Evolutionary conservation across 2,113 vertebrate genomes (phyloP).

Genomic region (Glaucomys volans): DNA sequence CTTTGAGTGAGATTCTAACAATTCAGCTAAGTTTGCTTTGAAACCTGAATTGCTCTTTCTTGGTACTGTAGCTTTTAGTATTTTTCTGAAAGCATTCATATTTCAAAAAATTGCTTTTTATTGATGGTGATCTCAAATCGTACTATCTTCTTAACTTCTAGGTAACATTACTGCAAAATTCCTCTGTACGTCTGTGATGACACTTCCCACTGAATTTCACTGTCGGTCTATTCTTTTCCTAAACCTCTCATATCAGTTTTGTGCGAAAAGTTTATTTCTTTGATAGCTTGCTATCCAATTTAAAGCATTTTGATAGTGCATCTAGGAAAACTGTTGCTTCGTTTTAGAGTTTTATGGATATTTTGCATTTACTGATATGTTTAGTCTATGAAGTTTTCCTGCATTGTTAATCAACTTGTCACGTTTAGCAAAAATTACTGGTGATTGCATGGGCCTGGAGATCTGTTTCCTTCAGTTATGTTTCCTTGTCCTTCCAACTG

Average conservation of each 20-base stretch:
- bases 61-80: background rate
- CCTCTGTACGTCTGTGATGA: background rate
- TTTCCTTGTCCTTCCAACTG: background rate
- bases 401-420: background rate
- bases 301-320: background rate
- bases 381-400: background rate
- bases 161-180: constrained; percentile 7
- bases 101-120: background rate
- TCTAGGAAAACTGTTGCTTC: background rate
- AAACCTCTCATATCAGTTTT: background rate
- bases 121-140: constrained; percentile 42
- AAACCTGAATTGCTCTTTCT: background rate
- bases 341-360: background rate
- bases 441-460: background rate
- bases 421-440: background rate
- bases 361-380: background rate
- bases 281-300: background rate
- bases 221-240: background rate
- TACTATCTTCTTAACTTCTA: constrained; percentile 39
- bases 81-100: background rate
- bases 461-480: background rate
- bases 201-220: background rate
- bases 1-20: background rate
- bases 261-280: background rate
- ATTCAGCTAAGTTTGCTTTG: background rate